These are phyloP conservation scores for Pomacea canaliculata DNA, from an alignment of 2,888 invertebrate genomes.

Conservation along the genomic window DNA sequence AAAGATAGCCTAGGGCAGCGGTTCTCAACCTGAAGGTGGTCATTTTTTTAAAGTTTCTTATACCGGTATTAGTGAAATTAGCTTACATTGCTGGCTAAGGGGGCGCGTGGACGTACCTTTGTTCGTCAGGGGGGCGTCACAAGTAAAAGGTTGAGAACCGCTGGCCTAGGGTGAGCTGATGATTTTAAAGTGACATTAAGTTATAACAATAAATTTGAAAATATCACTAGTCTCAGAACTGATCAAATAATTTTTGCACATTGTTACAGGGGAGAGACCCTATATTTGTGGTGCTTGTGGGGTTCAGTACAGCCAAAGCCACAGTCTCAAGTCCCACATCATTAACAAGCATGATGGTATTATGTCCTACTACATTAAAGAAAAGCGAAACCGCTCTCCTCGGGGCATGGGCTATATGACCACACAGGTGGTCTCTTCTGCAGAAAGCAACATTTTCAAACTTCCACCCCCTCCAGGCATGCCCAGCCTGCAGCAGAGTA, in stretches of 20 bases:
- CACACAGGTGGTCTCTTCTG: constrained; percentile 46
- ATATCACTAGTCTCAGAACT: too few species aligned
- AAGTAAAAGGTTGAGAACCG: too few species aligned
- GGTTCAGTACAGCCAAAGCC: constrained; percentile 69
- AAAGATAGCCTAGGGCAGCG: too few species aligned
- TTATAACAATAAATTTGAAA: too few species aligned
- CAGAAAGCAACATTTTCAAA: constrained; percentile 52
- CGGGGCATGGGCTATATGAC: constrained; percentile 61
- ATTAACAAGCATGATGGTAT: constrained; percentile 69
- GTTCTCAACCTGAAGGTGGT: too few species aligned
- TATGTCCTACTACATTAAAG: constrained; percentile 69
- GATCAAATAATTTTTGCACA: background rate
- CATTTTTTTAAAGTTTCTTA: too few species aligned
- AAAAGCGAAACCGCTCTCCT: constrained; percentile 63
- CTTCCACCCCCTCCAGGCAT: constrained; percentile 48
- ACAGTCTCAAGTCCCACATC: constrained; percentile 69
- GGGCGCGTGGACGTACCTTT: too few species aligned
- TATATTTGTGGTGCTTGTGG: constrained; percentile 70
- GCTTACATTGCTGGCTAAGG: too few species aligned
- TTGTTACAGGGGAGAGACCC: constrained; percentile 64
- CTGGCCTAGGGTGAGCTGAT: too few species aligned
- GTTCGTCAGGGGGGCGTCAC: too few species aligned
- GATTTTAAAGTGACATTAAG: too few species aligned
- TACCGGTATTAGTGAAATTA: too few species aligned
- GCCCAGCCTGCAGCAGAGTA: constrained; percentile 38